Base-by-base conservation (phyloP, 2,113 vertebrate species). In the Ariopsis seemanni region DNA sequence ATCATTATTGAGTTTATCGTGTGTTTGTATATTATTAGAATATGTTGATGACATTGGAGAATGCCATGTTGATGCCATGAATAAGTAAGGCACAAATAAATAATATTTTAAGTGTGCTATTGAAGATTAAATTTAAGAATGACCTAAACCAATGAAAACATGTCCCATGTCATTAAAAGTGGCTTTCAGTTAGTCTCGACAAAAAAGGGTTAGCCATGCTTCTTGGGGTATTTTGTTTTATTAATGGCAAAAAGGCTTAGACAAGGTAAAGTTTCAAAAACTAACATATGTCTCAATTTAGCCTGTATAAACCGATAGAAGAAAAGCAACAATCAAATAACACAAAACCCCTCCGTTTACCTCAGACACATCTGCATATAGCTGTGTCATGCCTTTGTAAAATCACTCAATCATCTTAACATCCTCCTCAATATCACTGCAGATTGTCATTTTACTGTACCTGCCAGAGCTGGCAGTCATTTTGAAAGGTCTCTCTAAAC, bases 401-500 rank as follows among this genome's bases (percentile, higher is more conserved):
- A 92, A 92, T 34, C 89, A 92, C 88, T 93, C 94, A 91, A 85
- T 93, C 90, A 91, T 88, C 87, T 90, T 88, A 86, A 83, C 83
- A 88, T 90, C 89, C 25, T 82, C 82, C 85, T 58, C 65, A 12
- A 82, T 86, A 91, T 80, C 93, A 91, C 85, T 90, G 90, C 89
- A 52, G 80, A 53, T 27, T 75, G 27, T 65, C 30, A 25, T 63
- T 85, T 88, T 74, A 27, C 62, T 17, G 74, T n/a, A 34, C 80
- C 91, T 93, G 89, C 91, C 92, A 92, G 82, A 72, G 55, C 90
- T 93, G 93, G 93, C 93, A 93, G 91, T 52, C 82, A 91, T 87
- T 92, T 89, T 91, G 91, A 92, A 93, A 92, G 85, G 88, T 87
- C 85, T 90, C 90, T 95, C 93, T 94, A 94, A 94, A 94, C 91